A percentile compares a stretch with the other conserved stretches of the same genome.
Evolutionary conservation across 2,888 invertebrate species (phyloP).

Genomic region (Plagiodera versicolora): DNA sequence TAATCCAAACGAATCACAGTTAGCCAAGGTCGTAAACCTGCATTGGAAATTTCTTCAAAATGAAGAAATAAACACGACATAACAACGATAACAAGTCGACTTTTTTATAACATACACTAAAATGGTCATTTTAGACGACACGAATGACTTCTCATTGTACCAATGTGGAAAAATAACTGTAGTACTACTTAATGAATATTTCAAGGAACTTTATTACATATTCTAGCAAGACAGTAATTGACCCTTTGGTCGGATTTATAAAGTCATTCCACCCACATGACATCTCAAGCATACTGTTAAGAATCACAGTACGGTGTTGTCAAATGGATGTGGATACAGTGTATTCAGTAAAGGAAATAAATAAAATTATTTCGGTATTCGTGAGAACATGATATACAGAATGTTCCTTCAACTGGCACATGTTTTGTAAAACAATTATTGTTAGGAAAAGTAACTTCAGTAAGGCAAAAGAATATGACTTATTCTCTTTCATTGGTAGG

Average conservation of each 20-base stretch:
- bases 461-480: no score
- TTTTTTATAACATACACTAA: constrained; percentile 20
- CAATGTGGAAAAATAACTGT: constrained; percentile 21
- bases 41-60: constrained; percentile 9
- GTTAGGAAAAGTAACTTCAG: no score
- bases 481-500: no score
- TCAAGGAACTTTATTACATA: constrained; percentile 23
- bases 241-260: constrained; percentile 30
- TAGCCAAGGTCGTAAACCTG: constrained; percentile 12
- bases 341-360: no score
- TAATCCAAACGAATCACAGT: background rate
- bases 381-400: no score
- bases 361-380: no score
- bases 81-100: constrained; percentile 11
- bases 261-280: constrained; percentile 26
- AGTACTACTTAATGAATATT: constrained; percentile 24
- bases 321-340: background rate
- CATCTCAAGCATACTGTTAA: constrained; percentile 15
- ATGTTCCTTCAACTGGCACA: no score
- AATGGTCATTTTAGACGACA: constrained; percentile 17
- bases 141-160: constrained; percentile 13
- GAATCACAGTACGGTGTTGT: constrained; percentile 12
- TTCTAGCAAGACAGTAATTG: constrained; percentile 34
- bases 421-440: no score
- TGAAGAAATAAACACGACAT: constrained; percentile 19